Percentiles rank a stretch among this genome's conserved stretches.
Conservation (phyloP, 1,140 invertebrate species). For the Penaeus indicus region DNA sequence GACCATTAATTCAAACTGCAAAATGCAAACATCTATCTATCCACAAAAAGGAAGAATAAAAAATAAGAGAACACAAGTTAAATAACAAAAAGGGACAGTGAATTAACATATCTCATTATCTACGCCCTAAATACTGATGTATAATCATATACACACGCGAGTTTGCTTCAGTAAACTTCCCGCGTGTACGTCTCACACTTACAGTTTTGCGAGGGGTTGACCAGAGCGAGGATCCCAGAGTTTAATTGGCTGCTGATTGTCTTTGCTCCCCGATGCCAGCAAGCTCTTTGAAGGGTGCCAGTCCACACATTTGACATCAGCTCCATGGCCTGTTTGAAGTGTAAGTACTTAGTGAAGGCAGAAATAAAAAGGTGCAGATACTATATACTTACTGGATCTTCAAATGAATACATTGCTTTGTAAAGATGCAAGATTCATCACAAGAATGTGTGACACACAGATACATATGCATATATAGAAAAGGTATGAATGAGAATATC, state of each 20-base stretch:
- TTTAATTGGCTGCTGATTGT: conserved; percentile 99
- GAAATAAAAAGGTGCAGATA: no score
- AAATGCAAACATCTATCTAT: no score
- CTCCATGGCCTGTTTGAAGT: conserved; percentile 86
- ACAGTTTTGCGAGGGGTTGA: conserved; percentile 78
- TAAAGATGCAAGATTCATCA: neutral
- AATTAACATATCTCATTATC: neutral
- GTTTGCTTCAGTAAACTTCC: neutral
- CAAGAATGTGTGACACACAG: no score
- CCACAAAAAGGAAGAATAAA: neutral
- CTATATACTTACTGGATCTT: no score
- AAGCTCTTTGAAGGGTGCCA: conserved; percentile 99
- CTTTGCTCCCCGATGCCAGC: conserved; percentile 98
- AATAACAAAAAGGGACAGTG: conserved; percentile 40
- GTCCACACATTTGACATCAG: conserved; percentile 99
- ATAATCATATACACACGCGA: neutral
- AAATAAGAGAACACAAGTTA: neutral
- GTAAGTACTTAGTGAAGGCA: neutral
- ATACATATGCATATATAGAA: neutral
- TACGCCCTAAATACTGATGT: no score
- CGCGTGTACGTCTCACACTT: conserved; percentile 67
- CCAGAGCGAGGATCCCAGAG: conserved; percentile 99
- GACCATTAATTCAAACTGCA: no score
- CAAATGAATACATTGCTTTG: neutral
- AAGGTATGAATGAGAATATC: no score